Percentiles rank a stretch among this genome's conserved stretches.
Conservation (phyloP, 1,140 invertebrate genomes). For the Conus betulinus region DNA sequence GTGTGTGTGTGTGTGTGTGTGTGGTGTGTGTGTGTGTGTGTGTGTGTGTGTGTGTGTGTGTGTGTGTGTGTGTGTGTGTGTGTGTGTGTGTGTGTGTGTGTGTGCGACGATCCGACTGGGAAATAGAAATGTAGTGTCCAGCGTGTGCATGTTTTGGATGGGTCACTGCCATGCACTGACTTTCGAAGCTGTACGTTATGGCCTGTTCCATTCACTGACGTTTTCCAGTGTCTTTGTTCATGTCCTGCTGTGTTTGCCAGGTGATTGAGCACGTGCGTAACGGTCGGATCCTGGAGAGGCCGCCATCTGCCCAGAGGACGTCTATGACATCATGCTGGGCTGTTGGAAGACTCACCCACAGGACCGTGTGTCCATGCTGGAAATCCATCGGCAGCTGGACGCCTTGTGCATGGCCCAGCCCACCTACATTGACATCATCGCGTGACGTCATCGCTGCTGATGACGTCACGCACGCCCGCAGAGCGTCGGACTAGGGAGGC, state of each 20-base stretch:
- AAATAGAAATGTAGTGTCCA: too few species aligned
- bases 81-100: too few species aligned
- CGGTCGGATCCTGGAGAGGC: conserved; percentile 65
- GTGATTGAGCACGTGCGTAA: conserved; percentile 74
- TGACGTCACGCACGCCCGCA: background rate
- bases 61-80: background rate
- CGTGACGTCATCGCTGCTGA: background rate
- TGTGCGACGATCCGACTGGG: too few species aligned
- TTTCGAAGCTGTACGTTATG: too few species aligned
- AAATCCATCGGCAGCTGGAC: conserved; percentile 66
- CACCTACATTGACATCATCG: conserved; percentile 58
- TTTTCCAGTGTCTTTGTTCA: too few species aligned
- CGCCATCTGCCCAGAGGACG: conserved; percentile 72
- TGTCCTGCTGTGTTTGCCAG: conserved; percentile 44
- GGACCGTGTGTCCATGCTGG: conserved; percentile 72
- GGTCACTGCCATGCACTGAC: too few species aligned
- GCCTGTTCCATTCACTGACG: too few species aligned
- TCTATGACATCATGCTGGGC: conserved; percentile 73
- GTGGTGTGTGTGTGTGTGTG: too few species aligned
- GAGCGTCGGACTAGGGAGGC: background rate
- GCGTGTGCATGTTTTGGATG: too few species aligned
- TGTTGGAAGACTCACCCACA: conserved; percentile 75
- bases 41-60: conserved; percentile 17
- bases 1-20: too few species aligned
- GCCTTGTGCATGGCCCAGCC: conserved; percentile 53